Evolutionary conservation across 2,888 invertebrate genomes (phyloP).

Genomic region (Deilephila elpenor): DNA sequence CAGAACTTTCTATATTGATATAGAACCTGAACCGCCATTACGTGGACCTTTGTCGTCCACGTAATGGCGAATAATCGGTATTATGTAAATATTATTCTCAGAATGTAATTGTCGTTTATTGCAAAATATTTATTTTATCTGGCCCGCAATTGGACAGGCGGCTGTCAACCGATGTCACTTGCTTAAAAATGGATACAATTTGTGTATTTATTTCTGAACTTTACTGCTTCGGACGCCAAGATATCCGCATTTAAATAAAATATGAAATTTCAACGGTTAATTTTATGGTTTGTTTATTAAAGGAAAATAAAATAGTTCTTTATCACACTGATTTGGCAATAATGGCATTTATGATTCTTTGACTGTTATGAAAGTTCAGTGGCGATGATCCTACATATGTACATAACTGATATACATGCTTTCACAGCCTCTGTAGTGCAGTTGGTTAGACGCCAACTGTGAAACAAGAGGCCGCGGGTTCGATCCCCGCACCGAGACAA

Average conservation of each 20-base stretch:
- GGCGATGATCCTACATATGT: too few species aligned
- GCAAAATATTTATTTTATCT: conserved; percentile 6
- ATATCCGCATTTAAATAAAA: neutral
- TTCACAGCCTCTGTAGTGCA: too few species aligned
- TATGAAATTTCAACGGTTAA: neutral
- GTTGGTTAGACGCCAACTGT: too few species aligned
- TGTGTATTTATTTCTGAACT: conserved; percentile 3
- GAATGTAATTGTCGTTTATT: neutral
- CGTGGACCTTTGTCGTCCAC: too few species aligned
- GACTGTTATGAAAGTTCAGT: too few species aligned
- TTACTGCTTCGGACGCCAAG: neutral
- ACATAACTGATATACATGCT: too few species aligned
- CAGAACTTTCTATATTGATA: too few species aligned
- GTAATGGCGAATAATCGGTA: neutral
- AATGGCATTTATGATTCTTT: too few species aligned
- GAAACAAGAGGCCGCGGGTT: too few species aligned
- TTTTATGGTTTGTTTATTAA: neutral
- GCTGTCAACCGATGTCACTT: conserved; percentile 6
- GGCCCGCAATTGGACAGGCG: neutral
- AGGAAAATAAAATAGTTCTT: neutral
- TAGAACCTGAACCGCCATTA: too few species aligned
- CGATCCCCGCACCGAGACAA: too few species aligned
- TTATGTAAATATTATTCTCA: conserved; percentile 6
- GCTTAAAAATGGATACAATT: conserved; percentile 6
- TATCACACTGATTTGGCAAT: too few species aligned